These are phyloP conservation scores for Pongo abelii DNA, from an alignment of 2,113 vertebrate species.

Conservation along the genomic window DNA sequence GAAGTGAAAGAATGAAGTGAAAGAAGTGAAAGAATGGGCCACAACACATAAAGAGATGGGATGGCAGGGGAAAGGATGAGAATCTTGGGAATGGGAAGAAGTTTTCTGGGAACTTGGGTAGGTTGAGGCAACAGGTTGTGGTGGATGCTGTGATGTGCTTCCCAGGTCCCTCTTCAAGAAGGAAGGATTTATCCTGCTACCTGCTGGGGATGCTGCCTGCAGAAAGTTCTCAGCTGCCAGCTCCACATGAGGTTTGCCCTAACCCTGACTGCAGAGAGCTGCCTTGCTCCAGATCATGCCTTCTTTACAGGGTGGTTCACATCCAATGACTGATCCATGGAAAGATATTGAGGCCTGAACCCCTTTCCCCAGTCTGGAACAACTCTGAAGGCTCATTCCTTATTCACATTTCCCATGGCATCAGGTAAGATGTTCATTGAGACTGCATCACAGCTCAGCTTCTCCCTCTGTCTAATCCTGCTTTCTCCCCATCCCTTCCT, in stretches of 20 bases:
- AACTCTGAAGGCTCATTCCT: background rate
- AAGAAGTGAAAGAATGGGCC: background rate
- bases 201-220: background rate
- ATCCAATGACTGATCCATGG: background rate
- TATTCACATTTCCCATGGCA: rapidly evolving
- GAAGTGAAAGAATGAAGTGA: background rate
- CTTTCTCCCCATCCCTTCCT: background rate
- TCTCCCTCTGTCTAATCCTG: background rate
- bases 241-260: background rate
- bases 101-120: background rate
- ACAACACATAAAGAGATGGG: background rate
- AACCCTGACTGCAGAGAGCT: background rate
- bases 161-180: background rate
- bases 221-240: background rate
- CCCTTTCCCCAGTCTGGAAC: background rate
- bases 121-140: background rate
- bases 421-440: rapidly evolving
- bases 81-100: background rate
- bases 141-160: background rate
- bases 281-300: background rate
- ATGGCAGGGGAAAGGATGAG: background rate
- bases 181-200: background rate
- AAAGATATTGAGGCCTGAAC: rapidly evolving
- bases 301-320: rapidly evolving
- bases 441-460: background rate